Base-by-base conservation (phyloP, 1,140 invertebrate species). In the Bombus cullumanus region DNA sequence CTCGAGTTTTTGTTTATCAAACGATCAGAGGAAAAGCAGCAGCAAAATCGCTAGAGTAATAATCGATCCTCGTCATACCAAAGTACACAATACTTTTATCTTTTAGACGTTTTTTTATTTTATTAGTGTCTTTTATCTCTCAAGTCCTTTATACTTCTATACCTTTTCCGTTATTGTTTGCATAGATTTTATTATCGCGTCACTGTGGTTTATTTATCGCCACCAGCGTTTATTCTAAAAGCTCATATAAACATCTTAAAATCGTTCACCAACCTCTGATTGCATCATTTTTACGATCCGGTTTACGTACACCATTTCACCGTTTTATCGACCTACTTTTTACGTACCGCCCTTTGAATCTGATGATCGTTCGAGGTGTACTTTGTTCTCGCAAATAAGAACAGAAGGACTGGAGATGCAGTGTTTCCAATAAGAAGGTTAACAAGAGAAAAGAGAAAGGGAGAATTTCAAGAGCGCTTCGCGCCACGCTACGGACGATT, bases 281-380 rank as follows among this genome's bases (percentile, higher is more conserved):
- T 66, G 15, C 31, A 12, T 31, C 31, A 18, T 66, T n/a, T 34
- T 66, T 66, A 66, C 64, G 31, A 66, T 34, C 64, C 18, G 3
- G 18, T 41, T 28, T 13, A 12, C 18, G 22, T n/a, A 13, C 69
- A 12, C 69, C 12, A 5, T 28, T 39, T 39, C n/a, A 6, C 43
- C 22, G 31, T 31, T 75, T 75, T 75, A 57, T 75, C 41, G 41
- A 28, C 22, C n/a, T n/a, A 31, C n/a, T 47, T 75, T 75, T 75
- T 25, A 53, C n/a, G 18, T 15, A 3, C 31, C 10, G 8, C 28
- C 73, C n/a, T 75, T 41, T 18, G 71, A 73, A 73, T 73, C 41
- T 31, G 22, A 71, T 4, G 68, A 28, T 39, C 68, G 68, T 71
- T 39, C 68, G 3, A 47, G 18, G 73, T 53, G 41, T 34, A 39